phyloP scores from a whole-genome alignment of 2,113 vertebrate genomes.

The Nibea albiflora region DNA sequence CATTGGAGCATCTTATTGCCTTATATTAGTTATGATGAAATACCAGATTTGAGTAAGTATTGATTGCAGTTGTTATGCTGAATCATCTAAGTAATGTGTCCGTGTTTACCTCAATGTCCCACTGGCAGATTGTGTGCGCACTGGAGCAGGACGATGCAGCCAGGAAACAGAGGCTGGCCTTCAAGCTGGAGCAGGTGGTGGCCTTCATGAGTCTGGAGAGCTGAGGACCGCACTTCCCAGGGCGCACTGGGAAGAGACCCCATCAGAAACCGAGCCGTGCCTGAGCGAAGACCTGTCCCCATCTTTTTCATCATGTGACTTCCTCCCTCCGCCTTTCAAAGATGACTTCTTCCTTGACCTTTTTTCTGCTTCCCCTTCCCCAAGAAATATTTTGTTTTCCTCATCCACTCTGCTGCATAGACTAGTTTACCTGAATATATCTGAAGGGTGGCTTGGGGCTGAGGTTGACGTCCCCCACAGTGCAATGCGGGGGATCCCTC shows the following conservation, averaged over 20 bases:
- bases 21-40: not conserved
- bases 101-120: constrained; percentile 41
- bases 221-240: constrained; percentile 98
- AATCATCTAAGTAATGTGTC: constrained; percentile 17
- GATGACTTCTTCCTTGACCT: constrained; percentile 73
- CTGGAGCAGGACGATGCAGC: constrained; percentile 96
- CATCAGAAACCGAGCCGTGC: constrained; percentile 99
- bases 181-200: constrained; percentile 99
- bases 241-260: constrained; percentile 92
- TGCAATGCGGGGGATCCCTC: constrained; percentile 75
- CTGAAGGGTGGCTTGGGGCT: constrained; percentile 72
- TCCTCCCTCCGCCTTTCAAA: constrained; percentile 79
- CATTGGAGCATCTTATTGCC: not conserved
- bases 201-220: constrained; percentile 99
- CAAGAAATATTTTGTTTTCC: constrained; percentile 74
- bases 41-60: not conserved
- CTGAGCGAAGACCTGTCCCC: constrained; percentile 97
- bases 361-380: constrained; percentile 77
- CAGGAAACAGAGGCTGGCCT: constrained; percentile 98
- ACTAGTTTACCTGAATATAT: constrained; percentile 80
- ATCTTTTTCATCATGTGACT: constrained; percentile 77
- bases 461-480: constrained; percentile 69
- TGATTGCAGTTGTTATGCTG: not conserved
- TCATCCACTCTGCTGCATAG: constrained; percentile 87
- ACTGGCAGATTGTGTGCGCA: constrained; percentile 90